Conservation (phyloP, 2,888 invertebrate species). For the Troides helena region DNA sequence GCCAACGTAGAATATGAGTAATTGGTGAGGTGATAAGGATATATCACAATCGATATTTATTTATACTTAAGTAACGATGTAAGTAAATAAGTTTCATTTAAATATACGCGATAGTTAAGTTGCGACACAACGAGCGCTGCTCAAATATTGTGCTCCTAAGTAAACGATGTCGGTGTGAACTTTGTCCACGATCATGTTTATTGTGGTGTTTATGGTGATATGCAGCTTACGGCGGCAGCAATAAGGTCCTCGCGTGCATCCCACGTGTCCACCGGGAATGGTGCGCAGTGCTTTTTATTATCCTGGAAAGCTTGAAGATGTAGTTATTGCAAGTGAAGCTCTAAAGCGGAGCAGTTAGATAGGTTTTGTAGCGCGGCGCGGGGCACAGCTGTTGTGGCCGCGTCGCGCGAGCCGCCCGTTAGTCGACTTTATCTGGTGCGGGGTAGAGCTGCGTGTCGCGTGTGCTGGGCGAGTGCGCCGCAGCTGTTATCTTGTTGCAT, state of each 20-base stretch:
- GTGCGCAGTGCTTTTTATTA: slow-evolving; percentile 14
- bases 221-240: slow-evolving; percentile 1
- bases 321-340: slow-evolving; percentile 8
- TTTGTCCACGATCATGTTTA: slow-evolving; percentile 1
- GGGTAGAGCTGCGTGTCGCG: neutral
- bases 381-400: no score
- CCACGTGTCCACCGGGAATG: slow-evolving; percentile 21
- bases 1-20: no score
- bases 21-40: no score
- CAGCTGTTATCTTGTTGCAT: slow-evolving; percentile 30
- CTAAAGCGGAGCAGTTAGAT: slow-evolving; percentile 9
- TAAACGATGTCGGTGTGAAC: neutral
- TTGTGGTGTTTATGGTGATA: neutral
- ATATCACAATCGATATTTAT: no score
- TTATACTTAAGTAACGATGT: no score
- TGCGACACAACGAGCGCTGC: slow-evolving; percentile 10
- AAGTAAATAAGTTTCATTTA: no score
- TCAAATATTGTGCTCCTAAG: slow-evolving; percentile 9
- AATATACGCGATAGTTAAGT: neutral
- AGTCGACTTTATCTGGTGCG: neutral
- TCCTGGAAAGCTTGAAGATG: neutral
- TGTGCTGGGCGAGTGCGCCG: slow-evolving; percentile 22
- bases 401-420: no score
- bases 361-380: slow-evolving; percentile 7
- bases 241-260: neutral